Percentiles rank a stretch among this genome's conserved stretches.
Evolutionary conservation across 2,113 vertebrate genomes (phyloP).

Genomic region (Pelusios castaneus): DNA sequence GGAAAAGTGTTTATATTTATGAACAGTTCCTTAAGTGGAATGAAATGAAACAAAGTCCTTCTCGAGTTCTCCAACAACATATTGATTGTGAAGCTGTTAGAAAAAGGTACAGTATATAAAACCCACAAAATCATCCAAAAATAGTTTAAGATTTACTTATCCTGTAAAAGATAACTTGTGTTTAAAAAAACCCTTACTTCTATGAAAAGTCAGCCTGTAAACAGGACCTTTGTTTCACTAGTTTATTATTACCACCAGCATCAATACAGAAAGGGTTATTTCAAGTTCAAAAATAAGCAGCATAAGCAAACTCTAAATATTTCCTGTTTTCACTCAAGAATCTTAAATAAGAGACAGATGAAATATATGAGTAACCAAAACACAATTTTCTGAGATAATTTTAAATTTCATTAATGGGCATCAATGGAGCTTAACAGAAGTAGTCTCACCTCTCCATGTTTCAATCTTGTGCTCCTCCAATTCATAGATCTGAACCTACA

Average conservation of each 20-base stretch:
- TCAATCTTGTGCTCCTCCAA: constrained; percentile 98
- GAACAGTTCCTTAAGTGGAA: not conserved
- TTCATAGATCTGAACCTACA: constrained; percentile 98
- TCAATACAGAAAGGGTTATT: not conserved
- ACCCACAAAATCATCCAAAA: not conserved
- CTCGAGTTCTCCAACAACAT: not conserved
- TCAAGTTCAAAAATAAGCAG: not conserved
- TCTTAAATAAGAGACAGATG: not conserved
- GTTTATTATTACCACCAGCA: not conserved
- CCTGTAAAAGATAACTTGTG: not conserved
- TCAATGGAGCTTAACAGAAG: not conserved
- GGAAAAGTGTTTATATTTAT: not conserved
- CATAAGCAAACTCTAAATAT: not conserved
- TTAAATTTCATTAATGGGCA: not conserved
- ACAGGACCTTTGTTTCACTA: not conserved
- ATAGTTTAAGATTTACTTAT: not conserved
- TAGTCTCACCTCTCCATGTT: constrained; percentile 92
- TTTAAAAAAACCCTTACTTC: not conserved
- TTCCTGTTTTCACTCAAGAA: not conserved
- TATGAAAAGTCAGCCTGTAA: not conserved
- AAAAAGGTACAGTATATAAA: not conserved
- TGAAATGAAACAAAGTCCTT: not conserved
- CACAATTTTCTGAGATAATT: not conserved
- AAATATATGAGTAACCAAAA: not conserved
- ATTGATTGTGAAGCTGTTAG: not conserved